Conservation (phyloP, 2,797 vertebrate genomes). For the Lateolabrax maculatus region DNA sequence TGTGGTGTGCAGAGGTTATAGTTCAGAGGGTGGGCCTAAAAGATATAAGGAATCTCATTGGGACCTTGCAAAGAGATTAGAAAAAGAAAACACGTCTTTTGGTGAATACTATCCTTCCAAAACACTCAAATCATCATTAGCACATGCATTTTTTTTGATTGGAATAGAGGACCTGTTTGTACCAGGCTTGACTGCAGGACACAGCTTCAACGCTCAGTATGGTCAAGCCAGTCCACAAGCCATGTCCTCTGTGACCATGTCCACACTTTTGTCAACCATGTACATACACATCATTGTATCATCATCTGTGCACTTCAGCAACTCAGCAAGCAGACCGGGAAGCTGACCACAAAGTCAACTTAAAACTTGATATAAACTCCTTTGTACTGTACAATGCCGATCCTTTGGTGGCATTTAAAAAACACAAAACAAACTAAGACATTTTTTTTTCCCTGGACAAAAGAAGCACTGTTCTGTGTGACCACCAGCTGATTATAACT, state of each 20-base stretch:
- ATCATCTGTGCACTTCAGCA: background rate
- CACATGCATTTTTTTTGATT: background rate
- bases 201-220: conserved; percentile 5
- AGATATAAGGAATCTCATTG: conserved; percentile 18
- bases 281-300: background rate
- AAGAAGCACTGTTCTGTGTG: conserved; percentile 16
- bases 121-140: conserved; percentile 16
- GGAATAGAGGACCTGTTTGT: background rate
- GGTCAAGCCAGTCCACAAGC: conserved; percentile 3
- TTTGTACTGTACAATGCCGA: background rate
- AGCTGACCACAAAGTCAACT: background rate
- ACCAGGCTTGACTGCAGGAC: conserved; percentile 18
- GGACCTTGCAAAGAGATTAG: conserved; percentile 11
- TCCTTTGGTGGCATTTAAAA: conserved; percentile 14
- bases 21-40: conserved; percentile 15
- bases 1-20: background rate
- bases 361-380: conserved; percentile 10
- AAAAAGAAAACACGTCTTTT: conserved; percentile 17
- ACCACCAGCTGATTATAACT: conserved; percentile 33
- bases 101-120: conserved; percentile 16
- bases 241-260: conserved; percentile 1
- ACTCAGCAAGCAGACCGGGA: background rate
- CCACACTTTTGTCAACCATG: conserved; percentile 4
- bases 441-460: background rate
- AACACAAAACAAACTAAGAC: background rate